These are phyloP conservation scores for Dolichomitus sp. DNA, from an alignment of 2,888 invertebrate species.

Conservation along the genomic window DNA sequence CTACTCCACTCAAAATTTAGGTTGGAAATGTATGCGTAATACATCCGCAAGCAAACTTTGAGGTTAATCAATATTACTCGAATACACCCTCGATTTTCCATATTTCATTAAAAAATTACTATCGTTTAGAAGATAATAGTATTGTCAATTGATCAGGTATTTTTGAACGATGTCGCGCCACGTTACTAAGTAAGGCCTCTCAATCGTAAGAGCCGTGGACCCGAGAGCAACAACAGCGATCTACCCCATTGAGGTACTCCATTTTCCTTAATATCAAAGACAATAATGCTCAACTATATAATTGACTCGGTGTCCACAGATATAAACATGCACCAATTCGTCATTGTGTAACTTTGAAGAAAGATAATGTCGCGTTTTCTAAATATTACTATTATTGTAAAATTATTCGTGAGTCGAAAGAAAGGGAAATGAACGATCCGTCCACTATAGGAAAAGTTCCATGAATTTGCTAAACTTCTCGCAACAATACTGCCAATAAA, in stretches of 20 bases:
- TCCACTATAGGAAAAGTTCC: constrained; percentile 59
- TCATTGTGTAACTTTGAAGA: constrained; percentile 39
- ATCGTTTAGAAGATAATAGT: too few species aligned
- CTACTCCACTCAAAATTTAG: too few species aligned
- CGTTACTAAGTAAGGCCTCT: constrained; percentile 18
- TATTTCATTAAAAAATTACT: too few species aligned
- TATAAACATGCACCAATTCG: constrained; percentile 42
- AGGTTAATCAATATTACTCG: too few species aligned
- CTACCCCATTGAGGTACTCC: constrained; percentile 28
- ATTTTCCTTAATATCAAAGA: constrained; percentile 61
- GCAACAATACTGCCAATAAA: constrained; percentile 40
- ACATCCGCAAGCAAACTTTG: too few species aligned
- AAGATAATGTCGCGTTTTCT: constrained; percentile 26
- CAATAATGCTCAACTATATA: constrained; percentile 66
- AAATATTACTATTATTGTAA: constrained; percentile 31
- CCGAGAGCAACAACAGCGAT: constrained; percentile 37
- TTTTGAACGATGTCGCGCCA: background rate
- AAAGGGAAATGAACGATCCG: constrained; percentile 60
- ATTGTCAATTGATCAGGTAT: too few species aligned
- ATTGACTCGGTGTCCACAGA: constrained; percentile 58
- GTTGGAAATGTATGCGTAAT: too few species aligned
- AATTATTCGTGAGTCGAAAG: constrained; percentile 48
- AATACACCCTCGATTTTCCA: too few species aligned
- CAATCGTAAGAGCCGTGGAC: constrained; percentile 38
- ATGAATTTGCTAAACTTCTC: constrained; percentile 43